Conservation (phyloP, 2,113 vertebrate genomes). For the Haemorhous mexicanus region DNA sequence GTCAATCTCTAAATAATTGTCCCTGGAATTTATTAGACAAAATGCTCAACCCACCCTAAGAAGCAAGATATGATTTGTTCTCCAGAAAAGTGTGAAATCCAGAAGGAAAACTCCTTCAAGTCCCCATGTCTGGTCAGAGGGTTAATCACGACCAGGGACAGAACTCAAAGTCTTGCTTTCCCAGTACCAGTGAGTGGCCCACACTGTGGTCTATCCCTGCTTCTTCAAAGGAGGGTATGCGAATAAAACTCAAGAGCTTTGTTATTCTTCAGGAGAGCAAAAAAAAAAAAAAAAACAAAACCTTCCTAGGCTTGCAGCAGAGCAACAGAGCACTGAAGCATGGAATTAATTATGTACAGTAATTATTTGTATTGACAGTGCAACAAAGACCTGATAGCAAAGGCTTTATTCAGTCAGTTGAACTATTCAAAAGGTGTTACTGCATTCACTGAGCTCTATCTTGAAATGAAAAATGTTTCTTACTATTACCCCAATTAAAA, state of each 20-base stretch:
- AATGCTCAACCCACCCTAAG: not conserved
- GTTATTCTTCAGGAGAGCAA: not conserved
- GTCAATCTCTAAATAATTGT: not conserved
- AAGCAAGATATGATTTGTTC: not conserved
- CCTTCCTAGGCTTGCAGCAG: not conserved
- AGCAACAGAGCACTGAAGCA: not conserved
- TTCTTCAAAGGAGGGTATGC: not conserved
- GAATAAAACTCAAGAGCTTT: not conserved
- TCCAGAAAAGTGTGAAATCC: not conserved
- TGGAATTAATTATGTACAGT: conserved; percentile 13
- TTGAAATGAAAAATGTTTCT: not conserved
- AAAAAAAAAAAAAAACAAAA: not conserved
- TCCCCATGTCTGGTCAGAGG: not conserved
- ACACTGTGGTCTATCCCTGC: not conserved
- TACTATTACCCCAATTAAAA: not conserved
- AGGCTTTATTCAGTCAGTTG: not conserved
- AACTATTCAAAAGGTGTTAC: not conserved
- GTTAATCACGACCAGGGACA: not conserved
- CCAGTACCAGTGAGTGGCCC: not conserved
- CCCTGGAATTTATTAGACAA: not conserved
- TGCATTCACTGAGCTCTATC: not conserved
- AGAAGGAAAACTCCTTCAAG: not conserved
- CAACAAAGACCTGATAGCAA: conserved; percentile 4
- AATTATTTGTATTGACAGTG: conserved; percentile 23
- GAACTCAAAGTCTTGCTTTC: not conserved